Evolutionary conservation across 2,113 vertebrate species (phyloP), one percentile per base, ranked within the genome.

Genomic region (Myxocyprinus asiaticus): DNA sequence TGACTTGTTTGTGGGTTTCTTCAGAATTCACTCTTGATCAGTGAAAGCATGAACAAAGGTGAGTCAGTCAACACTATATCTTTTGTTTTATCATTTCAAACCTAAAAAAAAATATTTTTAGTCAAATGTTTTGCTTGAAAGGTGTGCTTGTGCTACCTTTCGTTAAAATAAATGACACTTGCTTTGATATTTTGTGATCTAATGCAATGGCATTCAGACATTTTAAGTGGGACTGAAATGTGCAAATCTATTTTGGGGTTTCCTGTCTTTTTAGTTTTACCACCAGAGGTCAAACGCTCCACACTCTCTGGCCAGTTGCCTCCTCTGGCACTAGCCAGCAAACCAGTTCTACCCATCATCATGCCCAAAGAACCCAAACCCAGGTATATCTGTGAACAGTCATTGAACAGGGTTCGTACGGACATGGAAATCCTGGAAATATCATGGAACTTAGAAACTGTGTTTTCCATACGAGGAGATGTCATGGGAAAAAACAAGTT

Each of bases 291-390:
- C 0, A 88, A 80, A 59, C 86, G 76, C 0, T 4, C 65, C 50
- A 65, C 85, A 5, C 78, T 88, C 76, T 84, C 85, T 12, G 9
- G 7, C 12, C 90, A 87, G 77, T 15, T 71, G 2, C 77, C 83
- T 43, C 84, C 86, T 4, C 83, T 85, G 0, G n/a, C 70, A 47
- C 83, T 72, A 0, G 53, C 64, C 58, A 7, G 61, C 9, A 93
- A 89, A 76, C 87, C 88, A 0, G 53, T 79, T 68, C 69, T 86
- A 15, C 87, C 79, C 1, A 15, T n/a, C 0, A 67, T 55, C 76
- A 22, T 85, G 10, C 15, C 56, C 44, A 91, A 89, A 77, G 88
- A 92, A 56, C 43, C 55, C 22, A 91, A 89, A 78, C 53, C 69
- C 61, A 88, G 87, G 92, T 91, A 9, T 76, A 42, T 67, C 11